These are phyloP conservation scores for Drosophila nikananu DNA, from an alignment of 1,140 invertebrate genomes.

Conservation along the genomic window DNA sequence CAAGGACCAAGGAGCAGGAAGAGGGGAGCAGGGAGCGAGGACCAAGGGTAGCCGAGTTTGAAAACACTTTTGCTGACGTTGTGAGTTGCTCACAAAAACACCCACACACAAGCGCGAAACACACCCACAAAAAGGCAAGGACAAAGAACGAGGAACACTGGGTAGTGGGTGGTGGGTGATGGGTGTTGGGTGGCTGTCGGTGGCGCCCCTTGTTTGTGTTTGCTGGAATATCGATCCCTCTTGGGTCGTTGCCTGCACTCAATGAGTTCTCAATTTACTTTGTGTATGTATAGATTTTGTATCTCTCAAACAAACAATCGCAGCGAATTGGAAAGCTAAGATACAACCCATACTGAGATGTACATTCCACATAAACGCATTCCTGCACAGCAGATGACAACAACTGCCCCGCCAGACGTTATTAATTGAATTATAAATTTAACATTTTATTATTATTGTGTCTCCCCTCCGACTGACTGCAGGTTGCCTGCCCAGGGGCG, in stretches of 20 bases:
- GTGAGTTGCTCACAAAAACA: constrained; percentile 48
- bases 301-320: constrained; percentile 46
- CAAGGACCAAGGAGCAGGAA: constrained; percentile 25
- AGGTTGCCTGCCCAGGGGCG: constrained; percentile 33
- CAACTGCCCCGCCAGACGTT: constrained; percentile 55
- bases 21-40: constrained; percentile 16
- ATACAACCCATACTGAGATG: not conserved
- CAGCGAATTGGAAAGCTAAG: constrained; percentile 32
- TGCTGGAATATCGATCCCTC: constrained; percentile 79
- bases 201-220: constrained; percentile 39
- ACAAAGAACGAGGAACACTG: not conserved
- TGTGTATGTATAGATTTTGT: constrained; percentile 61
- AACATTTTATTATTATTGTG: constrained; percentile 80
- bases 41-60: constrained; percentile 56
- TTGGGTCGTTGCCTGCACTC: constrained; percentile 80
- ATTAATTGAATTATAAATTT: constrained; percentile 85
- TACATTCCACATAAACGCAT: constrained; percentile 29
- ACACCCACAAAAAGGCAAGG: constrained; percentile 31
- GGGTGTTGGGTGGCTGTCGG: not conserved
- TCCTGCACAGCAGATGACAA: constrained; percentile 37
- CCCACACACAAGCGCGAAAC: constrained; percentile 14
- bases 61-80: constrained; percentile 83
- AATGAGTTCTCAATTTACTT: constrained; percentile 83
- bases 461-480: constrained; percentile 26
- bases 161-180: not conserved